phyloP scores from a whole-genome alignment of 2,113 vertebrate genomes.

The Prionailurus viverrinus region DNA sequence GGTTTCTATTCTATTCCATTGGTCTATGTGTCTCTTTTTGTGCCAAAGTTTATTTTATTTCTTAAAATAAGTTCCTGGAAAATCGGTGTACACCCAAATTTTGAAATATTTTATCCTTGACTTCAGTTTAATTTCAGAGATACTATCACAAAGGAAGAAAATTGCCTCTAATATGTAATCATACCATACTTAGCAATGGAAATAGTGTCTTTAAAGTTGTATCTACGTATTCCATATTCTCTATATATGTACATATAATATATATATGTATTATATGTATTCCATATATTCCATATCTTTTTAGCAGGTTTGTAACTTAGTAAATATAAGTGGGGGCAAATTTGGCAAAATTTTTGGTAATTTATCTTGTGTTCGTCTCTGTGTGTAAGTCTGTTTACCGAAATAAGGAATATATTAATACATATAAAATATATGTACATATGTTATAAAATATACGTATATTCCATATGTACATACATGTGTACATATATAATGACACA shows the following conservation, averaged over 20 bases:
- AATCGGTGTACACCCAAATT: not conserved
- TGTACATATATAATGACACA: not conserved
- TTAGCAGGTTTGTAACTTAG: not conserved
- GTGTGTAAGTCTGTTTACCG: not conserved
- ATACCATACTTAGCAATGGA: not conserved
- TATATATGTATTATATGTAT: no score
- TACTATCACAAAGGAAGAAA: not conserved
- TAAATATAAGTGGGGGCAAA: not conserved
- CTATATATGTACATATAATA: no score
- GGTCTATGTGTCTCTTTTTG: no score
- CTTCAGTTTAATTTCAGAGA: conserved; percentile 27
- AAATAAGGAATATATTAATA: not conserved
- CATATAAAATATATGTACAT: not conserved
- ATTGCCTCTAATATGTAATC: not conserved
- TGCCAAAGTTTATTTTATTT: conserved; percentile 2
- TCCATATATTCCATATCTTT: not conserved
- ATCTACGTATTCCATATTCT: no score
- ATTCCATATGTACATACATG: not conserved
- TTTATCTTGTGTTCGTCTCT: not conserved
- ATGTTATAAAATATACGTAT: not conserved
- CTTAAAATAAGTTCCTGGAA: not conserved
- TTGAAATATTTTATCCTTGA: conserved; percentile 24
- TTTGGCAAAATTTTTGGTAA: not conserved
- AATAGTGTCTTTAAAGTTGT: not conserved
- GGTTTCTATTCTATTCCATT: no score